phyloP scores from a whole-genome alignment of 1,140 invertebrate genomes.

The Lerema accius region DNA sequence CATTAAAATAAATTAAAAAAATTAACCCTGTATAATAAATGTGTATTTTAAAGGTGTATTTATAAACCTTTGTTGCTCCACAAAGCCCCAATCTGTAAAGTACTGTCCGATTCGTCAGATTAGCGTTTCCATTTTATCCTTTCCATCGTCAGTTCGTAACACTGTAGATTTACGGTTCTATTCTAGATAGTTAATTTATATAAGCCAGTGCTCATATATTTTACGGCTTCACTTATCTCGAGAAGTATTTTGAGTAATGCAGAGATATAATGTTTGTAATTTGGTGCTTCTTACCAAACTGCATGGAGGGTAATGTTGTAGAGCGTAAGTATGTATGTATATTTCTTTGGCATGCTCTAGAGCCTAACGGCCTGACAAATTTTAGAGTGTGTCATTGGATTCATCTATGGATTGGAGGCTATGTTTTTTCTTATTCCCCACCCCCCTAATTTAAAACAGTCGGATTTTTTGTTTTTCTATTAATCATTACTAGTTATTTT shows the following conservation, averaged over 20 bases:
- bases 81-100: background rate
- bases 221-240: conserved; percentile 21
- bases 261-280: background rate
- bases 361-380: too few relatives aligned
- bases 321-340: too few relatives aligned
- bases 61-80: background rate
- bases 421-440: too few relatives aligned
- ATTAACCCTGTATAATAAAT: too few relatives aligned
- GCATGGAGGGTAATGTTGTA: too few relatives aligned
- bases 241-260: conserved; percentile 17
- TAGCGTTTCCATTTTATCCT: background rate
- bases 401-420: too few relatives aligned
- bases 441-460: too few relatives aligned
- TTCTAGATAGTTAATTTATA: conserved; percentile 6
- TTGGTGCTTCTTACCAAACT: background rate
- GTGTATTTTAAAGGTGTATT: background rate
- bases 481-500: too few relatives aligned
- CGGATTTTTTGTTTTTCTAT: too few relatives aligned
- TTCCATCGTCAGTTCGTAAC: conserved; percentile 15
- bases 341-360: too few relatives aligned
- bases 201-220: conserved; percentile 13
- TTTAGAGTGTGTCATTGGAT: too few relatives aligned
- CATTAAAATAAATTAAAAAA: too few relatives aligned
- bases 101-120: background rate
- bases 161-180: conserved; percentile 15